Evolutionary conservation across 1,140 invertebrate species (phyloP).

Genomic region (Ephestia elutella): DNA sequence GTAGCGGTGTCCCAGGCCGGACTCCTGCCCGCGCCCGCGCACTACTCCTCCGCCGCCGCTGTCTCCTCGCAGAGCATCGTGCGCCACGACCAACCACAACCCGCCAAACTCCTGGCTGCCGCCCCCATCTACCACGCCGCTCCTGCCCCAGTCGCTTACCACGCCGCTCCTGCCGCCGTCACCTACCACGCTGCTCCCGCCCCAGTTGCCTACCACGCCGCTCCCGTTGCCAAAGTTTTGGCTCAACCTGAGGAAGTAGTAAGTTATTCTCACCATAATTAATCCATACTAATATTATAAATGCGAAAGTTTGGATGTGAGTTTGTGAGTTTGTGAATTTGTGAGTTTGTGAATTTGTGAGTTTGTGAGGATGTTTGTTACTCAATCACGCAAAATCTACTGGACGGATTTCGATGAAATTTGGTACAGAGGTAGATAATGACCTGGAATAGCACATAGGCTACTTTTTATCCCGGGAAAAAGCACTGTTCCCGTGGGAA

Average conservation of each 20-base stretch:
- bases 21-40: constrained; percentile 31
- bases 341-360: too few species aligned
- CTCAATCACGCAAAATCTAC: too few species aligned
- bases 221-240: constrained; percentile 29
- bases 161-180: constrained; percentile 30
- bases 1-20: constrained; percentile 43
- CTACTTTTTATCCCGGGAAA: too few species aligned
- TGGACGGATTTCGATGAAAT: too few species aligned
- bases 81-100: constrained; percentile 44
- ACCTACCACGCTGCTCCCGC: constrained; percentile 27
- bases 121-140: constrained; percentile 34
- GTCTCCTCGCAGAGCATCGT: constrained; percentile 53
- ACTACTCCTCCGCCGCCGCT: constrained; percentile 44
- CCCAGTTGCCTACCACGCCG: constrained; percentile 24
- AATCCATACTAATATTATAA: too few species aligned
- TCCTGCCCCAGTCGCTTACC: constrained; percentile 26
- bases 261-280: constrained; percentile 21
- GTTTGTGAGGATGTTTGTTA: too few species aligned
- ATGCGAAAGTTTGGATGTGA: too few species aligned
- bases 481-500: too few species aligned
- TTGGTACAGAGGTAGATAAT: too few species aligned
- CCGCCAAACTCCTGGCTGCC: constrained; percentile 25
- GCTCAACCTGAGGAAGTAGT: constrained; percentile 40
- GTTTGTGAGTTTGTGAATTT: too few species aligned
- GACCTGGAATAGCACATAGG: too few species aligned